These are phyloP conservation scores for Tyto alba DNA, from an alignment of 2,113 vertebrate species.

Conservation along the genomic window DNA sequence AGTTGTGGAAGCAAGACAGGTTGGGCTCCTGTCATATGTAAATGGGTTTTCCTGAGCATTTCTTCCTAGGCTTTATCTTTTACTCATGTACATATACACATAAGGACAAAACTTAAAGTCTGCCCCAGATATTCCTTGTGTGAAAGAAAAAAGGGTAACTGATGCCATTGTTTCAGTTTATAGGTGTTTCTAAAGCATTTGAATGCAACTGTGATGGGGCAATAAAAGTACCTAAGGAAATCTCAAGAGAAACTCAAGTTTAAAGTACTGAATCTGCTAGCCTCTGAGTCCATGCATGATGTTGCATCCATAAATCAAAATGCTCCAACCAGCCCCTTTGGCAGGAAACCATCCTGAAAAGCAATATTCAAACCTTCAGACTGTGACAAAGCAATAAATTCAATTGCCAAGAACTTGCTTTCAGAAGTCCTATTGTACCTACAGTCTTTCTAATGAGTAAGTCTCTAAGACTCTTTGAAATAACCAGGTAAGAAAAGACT, in stretches of 20 bases:
- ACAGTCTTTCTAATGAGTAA: neutral
- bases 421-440: neutral
- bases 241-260: neutral
- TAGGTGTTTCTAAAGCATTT: neutral
- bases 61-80: neutral
- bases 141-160: neutral
- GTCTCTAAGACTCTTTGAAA: neutral
- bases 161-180: neutral
- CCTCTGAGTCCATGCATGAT: neutral
- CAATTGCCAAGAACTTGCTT: neutral
- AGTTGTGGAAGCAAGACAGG: neutral
- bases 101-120: fast-evolving
- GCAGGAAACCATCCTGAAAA: neutral
- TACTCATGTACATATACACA: neutral
- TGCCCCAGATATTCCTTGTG: neutral
- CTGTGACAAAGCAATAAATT: neutral
- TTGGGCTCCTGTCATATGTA: neutral
- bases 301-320: neutral
- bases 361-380: neutral
- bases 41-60: neutral
- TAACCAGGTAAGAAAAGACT: neutral
- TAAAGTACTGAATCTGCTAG: neutral
- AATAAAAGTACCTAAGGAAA: neutral
- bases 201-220: neutral
- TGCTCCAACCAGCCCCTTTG: neutral